Evolutionary conservation across 2,888 invertebrate species (phyloP), one percentile per base, ranked within the genome.

Genomic region (Agrenia bidenticulata): DNA sequence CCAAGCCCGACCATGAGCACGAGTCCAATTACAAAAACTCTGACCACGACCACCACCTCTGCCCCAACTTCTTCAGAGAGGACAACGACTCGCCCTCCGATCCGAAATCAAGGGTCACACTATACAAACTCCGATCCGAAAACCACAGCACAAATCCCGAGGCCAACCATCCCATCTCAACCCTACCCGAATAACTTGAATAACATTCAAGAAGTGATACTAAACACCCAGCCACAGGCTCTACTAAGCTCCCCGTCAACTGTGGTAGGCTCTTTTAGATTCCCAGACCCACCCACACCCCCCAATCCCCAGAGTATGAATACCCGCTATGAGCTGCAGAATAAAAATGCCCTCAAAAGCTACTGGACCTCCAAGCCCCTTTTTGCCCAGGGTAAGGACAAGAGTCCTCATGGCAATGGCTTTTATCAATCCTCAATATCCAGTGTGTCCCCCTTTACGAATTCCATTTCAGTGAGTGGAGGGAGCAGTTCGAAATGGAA

Each of bases 211-310:
- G 56, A 57, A 13, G 41, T 57, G 5, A 57, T 57, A 19, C 21
- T 17, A 41, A 5, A 45, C 9, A 15, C 5, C 15, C 45, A 45
- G 17, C 45, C 5, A 15, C 15, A 13, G 13, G n/a, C 4, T 4
- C 56, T 37, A 23, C 17, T 39, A 2, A 39, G 41, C 23, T 60
- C 60, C 1, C 51, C 60, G 5, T 51, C 67, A 0, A 64, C 67
- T 7, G 45, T 67, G 4, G 62, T 67, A 2, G 67, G 67, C n/a
- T 65, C 60, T 13, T 69, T 65, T 42, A 64, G 68, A 26, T 71
- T 66, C 41, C 73, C 73, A 0, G 71, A 71, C 53, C 71, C 70
- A 15, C 71, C 73, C 13, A 66, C 71, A 11, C 71, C 71, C 11
- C 73, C 73, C 21, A 51, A 65, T 37, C 61, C 67, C 27, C 67